Evolutionary conservation across 2,113 vertebrate genomes (phyloP), one percentile per base, ranked within the genome.

Genomic region (Pedetes capensis): DNA sequence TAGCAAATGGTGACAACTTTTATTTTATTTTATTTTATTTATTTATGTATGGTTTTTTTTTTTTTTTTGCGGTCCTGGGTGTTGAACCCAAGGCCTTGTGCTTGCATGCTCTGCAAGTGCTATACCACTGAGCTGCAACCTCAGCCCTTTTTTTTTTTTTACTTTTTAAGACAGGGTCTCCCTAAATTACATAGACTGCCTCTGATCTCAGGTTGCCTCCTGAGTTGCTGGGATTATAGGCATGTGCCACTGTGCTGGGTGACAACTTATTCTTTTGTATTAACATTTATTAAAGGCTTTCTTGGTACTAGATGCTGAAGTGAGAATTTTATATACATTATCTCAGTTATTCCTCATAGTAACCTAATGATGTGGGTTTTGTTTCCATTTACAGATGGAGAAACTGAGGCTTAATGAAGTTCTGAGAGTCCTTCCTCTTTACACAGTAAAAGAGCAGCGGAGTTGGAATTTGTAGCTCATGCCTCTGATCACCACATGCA

Each of bases 251-350:
- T n/a, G n/a, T n/a, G n/a, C n/a, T n/a, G n/a, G n/a, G n/a, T n/a
- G n/a, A n/a, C n/a, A n/a, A n/a, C n/a, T n/a, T 74, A 32, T 72
- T 63, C 89, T 57, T 87, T 69, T 74, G 22, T 81, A 23, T 76
- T 91, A 93, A 82, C 44, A n/a, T 93, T 91, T 86, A 69, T 47
- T 76, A 37, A 76, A 39, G 23, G 1, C 53, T 82, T 87, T 82
- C 76, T 91, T 69, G 64, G 53, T 51, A 47, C 25, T 83, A 69
- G 59, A 74, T 85, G 22, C 55, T 89, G 61, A 92, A 6, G 16
- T 66, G 86, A 93, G 49, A 71, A 18, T 64, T 81, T 81, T 61
- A 63, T 63, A 44, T 44, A 13, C 18, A 44, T 81, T 85, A 66
- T 74, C 74, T 83, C 53, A 63, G 47, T 78, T 78, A n/a, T 44